phyloP scores from a whole-genome alignment of 2,113 vertebrate species.

The Furnarius figulus region DNA sequence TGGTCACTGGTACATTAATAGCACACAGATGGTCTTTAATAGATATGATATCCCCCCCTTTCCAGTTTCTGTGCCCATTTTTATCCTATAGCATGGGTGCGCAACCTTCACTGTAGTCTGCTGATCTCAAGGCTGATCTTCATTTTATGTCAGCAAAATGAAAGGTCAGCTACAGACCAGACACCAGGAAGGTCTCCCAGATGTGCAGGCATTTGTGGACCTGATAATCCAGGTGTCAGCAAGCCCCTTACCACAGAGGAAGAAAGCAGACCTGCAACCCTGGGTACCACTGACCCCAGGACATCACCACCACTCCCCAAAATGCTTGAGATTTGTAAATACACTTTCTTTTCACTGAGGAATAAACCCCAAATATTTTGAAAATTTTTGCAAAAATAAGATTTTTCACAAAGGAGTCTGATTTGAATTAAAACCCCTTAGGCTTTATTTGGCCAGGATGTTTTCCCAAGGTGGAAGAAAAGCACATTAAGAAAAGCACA shows the following conservation, averaged over 20 bases:
- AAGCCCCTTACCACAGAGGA: not conserved
- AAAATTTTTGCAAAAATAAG: not conserved
- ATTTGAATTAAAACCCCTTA: not conserved
- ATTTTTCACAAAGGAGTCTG: accelerated
- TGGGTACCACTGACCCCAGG: not conserved
- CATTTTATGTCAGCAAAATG: not conserved
- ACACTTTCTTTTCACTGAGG: accelerated
- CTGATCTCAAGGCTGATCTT: not conserved
- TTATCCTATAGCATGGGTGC: not conserved
- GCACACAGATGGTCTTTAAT: not conserved
- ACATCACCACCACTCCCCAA: not conserved
- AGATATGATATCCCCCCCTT: not conserved
- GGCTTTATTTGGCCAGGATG: not conserved
- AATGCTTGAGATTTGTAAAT: not conserved
- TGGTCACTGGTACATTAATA: not conserved
- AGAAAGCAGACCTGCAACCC: not conserved
- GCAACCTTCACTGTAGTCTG: not conserved
- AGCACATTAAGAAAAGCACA: not conserved
- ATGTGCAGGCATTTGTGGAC: not conserved
- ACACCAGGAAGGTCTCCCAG: not conserved
- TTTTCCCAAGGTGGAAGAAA: not conserved
- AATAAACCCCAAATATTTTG: not conserved
- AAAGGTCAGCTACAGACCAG: not conserved
- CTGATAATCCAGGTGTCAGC: not conserved
- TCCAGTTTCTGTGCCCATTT: not conserved